Conservation (phyloP, 2,888 invertebrate species). For the Heteromyza rotundicornis region DNA sequence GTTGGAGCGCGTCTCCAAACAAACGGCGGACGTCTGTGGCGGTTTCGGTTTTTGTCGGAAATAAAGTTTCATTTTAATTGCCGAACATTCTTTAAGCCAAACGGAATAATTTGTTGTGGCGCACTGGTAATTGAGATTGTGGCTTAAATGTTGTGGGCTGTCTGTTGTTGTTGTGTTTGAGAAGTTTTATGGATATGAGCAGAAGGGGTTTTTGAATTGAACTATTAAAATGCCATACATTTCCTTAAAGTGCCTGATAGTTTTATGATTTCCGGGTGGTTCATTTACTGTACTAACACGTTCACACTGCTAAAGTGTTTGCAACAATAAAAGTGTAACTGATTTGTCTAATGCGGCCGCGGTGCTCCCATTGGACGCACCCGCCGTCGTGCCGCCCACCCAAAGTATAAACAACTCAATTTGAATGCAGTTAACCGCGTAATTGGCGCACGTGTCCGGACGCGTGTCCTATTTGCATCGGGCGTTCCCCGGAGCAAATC, state of each 20-base stretch:
- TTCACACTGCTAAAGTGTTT: constrained; percentile 2
- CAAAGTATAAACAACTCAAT: constrained; percentile 60
- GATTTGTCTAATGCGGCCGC: constrained; percentile 31
- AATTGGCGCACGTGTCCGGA: constrained; percentile 59
- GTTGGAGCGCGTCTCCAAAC: constrained; percentile 21
- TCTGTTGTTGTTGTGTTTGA: constrained; percentile 6
- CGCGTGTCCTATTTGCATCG: constrained; percentile 54
- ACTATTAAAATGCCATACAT: not conserved
- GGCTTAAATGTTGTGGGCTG: constrained; percentile 24
- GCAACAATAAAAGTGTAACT: constrained; percentile 48
- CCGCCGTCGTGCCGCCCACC: constrained; percentile 33
- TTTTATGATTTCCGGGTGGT: constrained; percentile 43
- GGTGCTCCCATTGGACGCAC: too few species aligned
- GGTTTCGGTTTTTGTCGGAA: too few species aligned
- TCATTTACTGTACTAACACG: not conserved
- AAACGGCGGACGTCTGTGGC: not conserved
- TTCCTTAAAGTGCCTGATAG: constrained; percentile 43
- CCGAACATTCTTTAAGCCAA: constrained; percentile 43
- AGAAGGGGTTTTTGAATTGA: not conserved
- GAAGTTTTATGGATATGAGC: too few species aligned
- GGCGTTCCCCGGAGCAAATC: constrained; percentile 38
- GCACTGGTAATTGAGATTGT: constrained; percentile 45
- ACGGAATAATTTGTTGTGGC: constrained; percentile 48
- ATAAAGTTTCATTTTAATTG: constrained; percentile 45
- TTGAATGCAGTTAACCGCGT: constrained; percentile 62